Base-by-base conservation (phyloP, 2,888 invertebrate species). In the Eustalomyia histrio region DNA sequence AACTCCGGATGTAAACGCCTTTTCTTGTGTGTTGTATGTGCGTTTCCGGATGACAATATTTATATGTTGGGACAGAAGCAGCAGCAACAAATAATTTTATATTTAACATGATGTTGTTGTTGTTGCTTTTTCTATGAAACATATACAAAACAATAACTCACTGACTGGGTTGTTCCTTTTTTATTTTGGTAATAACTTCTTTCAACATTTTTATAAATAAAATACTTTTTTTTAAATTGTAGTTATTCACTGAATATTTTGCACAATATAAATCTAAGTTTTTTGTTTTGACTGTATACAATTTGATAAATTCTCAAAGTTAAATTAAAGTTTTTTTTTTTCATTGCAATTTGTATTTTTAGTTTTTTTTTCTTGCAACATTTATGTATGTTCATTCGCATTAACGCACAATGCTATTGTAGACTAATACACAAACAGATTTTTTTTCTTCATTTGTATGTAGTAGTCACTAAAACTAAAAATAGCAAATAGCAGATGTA, bases 1-100 rank as follows among this genome's bases (percentile, higher is more conserved):
- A n/a, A n/a, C n/a, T 67, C 67, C 79, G 79, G 75, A 80, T 71
- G 29, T 65, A 67, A 71, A 80, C 65, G 52, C 61, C 64, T 55
- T 64, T 68, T 73, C 68, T 60, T 52, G 61, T 7, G 35, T 67
- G 0, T 53, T 68, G 8, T 10, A 21, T 64, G 35, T 35, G 35
- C 24, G 29, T 39, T 5, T 43, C n/a, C 8, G 65, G 35, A 65
- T 29, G 12, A 52, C 17, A 17, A 43, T 21, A 61, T n/a, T n/a
- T n/a, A n/a, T 16, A 52, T 53, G 24, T 29, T n/a, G 33, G 4
- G 18, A 16, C 10, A 14, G 14, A 47, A 47, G 14, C 14, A 47
- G 6, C n/a, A 47, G n/a, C 12, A 10, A 14, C 10, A 47, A 47
- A 47, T 5, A 47, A 47, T 47, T 39, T 14, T 47, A 47, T 3